phyloP scores from a whole-genome alignment of 92 coral and sea anemone species.

The Meandrina meandrites region DNA sequence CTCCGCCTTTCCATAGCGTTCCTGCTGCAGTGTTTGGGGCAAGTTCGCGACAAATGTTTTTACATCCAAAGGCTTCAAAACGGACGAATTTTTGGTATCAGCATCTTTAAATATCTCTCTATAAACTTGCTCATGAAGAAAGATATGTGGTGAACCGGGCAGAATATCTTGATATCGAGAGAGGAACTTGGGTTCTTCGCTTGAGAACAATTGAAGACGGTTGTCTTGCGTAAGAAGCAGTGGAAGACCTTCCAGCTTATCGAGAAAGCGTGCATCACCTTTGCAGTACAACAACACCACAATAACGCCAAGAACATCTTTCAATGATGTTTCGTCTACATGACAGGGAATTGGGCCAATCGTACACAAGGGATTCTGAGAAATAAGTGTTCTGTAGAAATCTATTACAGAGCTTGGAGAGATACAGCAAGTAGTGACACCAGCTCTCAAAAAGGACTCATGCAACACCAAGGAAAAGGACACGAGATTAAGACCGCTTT shows the following conservation, averaged over 20 bases:
- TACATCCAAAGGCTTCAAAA: conserved; percentile 23
- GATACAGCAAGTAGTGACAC: neutral
- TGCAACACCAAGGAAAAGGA: conserved; percentile 48
- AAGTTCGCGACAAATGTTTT: conserved; percentile 17
- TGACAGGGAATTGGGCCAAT: conserved; percentile 53
- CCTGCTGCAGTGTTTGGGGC: neutral
- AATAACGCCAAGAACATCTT: conserved; percentile 4
- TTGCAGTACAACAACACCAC: conserved; percentile 67
- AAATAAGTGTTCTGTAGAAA: conserved; percentile 49
- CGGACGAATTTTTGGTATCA: neutral
- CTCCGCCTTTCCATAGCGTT: neutral
- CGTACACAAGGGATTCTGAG: conserved; percentile 24
- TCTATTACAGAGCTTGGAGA: conserved; percentile 41
- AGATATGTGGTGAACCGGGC: conserved; percentile 49
- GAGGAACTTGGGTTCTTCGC: too few relatives aligned
- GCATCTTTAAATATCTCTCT: neutral
- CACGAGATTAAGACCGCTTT: conserved; percentile 58
- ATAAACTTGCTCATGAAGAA: conserved; percentile 49
- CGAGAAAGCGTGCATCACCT: conserved; percentile 37
- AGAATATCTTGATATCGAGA: conserved; percentile 40
- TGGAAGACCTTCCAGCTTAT: conserved; percentile 78
- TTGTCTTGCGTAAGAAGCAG: conserved; percentile 79
- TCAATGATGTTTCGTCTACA: conserved; percentile 30
- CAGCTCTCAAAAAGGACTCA: conserved; percentile 38
- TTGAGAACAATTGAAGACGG: conserved; percentile 25